These are phyloP conservation scores for Lophotis ruficrista DNA, from an alignment of 2,113 vertebrate genomes.

Conservation along the genomic window DNA sequence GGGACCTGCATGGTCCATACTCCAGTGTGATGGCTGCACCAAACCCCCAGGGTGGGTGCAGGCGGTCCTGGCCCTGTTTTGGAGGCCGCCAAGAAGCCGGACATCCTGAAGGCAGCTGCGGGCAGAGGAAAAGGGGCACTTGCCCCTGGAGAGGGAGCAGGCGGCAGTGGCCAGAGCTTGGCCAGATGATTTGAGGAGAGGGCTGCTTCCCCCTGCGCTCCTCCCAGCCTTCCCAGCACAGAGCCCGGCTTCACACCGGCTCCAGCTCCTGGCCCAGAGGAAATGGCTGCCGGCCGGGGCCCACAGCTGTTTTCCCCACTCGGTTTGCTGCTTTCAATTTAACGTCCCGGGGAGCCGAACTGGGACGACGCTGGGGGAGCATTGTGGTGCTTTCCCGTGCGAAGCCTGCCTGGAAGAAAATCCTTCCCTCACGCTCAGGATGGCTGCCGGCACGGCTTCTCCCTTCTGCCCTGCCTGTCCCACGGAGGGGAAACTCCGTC, in stretches of 20 bases:
- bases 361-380: neutral
- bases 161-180: accelerated
- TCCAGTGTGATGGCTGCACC: neutral
- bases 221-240: neutral
- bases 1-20: accelerated
- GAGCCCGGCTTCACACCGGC: neutral
- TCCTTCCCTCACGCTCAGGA: accelerated
- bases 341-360: neutral
- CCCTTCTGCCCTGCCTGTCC: neutral
- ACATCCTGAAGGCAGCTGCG: neutral
- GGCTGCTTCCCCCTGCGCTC: neutral
- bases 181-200: neutral
- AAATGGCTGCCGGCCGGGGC: conserved; percentile 23
- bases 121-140: neutral
- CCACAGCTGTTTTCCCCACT: conserved; percentile 37
- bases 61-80: accelerated
- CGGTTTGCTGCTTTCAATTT: conserved; percentile 38
- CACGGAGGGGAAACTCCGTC: accelerated
- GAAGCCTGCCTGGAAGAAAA: neutral
- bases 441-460: neutral
- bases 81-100: too few species aligned
- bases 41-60: accelerated
- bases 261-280: conserved; percentile 30
- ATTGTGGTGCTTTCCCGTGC: neutral
- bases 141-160: neutral